Evolutionary conservation across 92 coral and sea anemone genomes (phyloP).

Genomic region (Zoanthus sansibaricus): DNA sequence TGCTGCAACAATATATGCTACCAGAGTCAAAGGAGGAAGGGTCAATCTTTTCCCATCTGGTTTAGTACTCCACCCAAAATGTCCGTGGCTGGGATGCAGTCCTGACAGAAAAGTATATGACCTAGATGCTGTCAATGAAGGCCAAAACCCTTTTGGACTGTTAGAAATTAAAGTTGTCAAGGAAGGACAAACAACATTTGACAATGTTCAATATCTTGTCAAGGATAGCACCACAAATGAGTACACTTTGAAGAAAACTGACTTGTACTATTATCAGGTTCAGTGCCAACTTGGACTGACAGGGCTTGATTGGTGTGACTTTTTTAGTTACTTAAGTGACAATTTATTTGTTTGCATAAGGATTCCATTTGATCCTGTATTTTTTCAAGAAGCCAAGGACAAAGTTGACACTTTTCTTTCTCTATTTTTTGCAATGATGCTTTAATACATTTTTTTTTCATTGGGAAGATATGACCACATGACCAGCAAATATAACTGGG

Average conservation of each 20-base stretch:
- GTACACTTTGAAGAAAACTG: conserved; percentile 32
- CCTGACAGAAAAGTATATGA: conserved; percentile 61
- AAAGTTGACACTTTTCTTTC: conserved; percentile 32
- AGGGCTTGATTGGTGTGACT: conserved; percentile 62
- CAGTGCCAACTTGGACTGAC: conserved; percentile 61
- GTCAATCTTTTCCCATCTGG: conserved; percentile 60
- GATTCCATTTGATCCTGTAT: conserved; percentile 23
- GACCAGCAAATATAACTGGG: background rate
- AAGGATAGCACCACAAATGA: conserved; percentile 28
- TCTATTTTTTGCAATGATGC: conserved; percentile 36
- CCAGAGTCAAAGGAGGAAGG: conserved; percentile 8
- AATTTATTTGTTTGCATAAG: background rate
- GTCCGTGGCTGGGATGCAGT: conserved; percentile 75
- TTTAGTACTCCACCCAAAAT: conserved; percentile 51
- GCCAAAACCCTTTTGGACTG: conserved; percentile 54
- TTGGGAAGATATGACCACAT: conserved; percentile 1
- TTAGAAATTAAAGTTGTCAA: conserved; percentile 55
- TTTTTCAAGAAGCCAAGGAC: conserved; percentile 48
- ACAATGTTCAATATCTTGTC: conserved; percentile 48
- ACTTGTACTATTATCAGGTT: conserved; percentile 52
- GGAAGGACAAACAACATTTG: conserved; percentile 49
- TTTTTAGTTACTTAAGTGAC: conserved; percentile 53
- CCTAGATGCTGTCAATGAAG: conserved; percentile 21
- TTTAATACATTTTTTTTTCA: background rate
- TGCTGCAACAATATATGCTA: conserved; percentile 55